A percentile compares a stretch with the other conserved stretches of the same genome.
These are phyloP conservation scores for Drosophila kikkawai DNA, from an alignment of 1,140 invertebrate species.

Conservation along the genomic window DNA sequence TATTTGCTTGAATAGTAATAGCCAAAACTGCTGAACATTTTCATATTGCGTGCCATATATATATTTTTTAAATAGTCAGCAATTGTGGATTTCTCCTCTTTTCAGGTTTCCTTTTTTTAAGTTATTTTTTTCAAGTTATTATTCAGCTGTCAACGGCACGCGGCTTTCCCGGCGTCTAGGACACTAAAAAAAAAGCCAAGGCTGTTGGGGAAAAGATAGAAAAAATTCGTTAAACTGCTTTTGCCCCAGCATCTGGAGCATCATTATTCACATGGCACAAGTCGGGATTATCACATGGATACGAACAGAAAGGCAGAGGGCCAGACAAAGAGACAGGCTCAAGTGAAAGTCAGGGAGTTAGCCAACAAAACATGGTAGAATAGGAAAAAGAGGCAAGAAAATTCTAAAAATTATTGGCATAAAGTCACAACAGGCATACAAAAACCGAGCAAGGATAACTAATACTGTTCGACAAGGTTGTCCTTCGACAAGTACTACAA, in stretches of 20 bases:
- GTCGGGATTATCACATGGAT: slow-evolving; percentile 65
- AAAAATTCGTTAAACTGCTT: slow-evolving; percentile 48
- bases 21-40: background rate
- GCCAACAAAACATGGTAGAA: slow-evolving; percentile 1
- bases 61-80: slow-evolving; percentile 14
- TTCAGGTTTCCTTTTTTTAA: background rate
- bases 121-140: slow-evolving; percentile 55
- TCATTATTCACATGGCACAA: slow-evolving; percentile 75
- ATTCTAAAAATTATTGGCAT: slow-evolving; percentile 40
- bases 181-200: slow-evolving; percentile 64
- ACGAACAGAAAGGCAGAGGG: slow-evolving; percentile 15
- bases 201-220: slow-evolving; percentile 17
- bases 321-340: slow-evolving; percentile 29
- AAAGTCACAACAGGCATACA: slow-evolving; percentile 35
- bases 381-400: slow-evolving; percentile 12
- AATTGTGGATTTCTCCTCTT: slow-evolving; percentile 1
- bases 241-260: slow-evolving; percentile 59
- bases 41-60: background rate
- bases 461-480: slow-evolving; percentile 47
- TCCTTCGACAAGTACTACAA: slow-evolving; percentile 15
- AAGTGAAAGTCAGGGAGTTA: slow-evolving; percentile 43
- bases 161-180: slow-evolving; percentile 32
- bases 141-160: slow-evolving; percentile 70
- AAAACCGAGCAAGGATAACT: slow-evolving; percentile 42
- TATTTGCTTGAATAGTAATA: background rate